Percentiles rank a stretch among this genome's conserved stretches.
Evolutionary conservation across 92 coral and sea anemone genomes (phyloP).

Genomic region (Palythoa grandiflora): DNA sequence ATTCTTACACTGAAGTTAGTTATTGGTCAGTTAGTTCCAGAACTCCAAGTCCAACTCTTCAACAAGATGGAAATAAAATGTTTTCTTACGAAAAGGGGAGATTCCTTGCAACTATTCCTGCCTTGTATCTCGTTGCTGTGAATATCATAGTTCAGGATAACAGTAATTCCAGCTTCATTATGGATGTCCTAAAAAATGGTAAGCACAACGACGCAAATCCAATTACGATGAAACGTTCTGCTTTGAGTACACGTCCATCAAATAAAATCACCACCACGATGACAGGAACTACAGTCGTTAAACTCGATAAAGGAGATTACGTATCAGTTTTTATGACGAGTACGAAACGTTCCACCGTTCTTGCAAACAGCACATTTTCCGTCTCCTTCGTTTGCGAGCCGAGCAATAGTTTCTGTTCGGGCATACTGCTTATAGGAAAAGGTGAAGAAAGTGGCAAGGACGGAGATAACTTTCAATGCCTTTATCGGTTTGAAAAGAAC

Average conservation of each 20-base stretch:
- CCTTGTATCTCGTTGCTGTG: too few relatives aligned
- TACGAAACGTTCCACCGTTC: background rate
- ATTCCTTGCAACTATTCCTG: too few relatives aligned
- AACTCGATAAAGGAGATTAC: background rate
- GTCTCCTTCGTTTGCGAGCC: background rate
- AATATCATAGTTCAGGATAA: too few relatives aligned
- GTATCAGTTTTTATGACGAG: constrained; percentile 12
- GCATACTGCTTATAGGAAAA: background rate
- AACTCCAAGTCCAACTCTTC: too few relatives aligned
- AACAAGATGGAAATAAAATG: too few relatives aligned
- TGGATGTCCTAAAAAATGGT: constrained; percentile 10
- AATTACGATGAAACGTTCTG: constrained; percentile 11
- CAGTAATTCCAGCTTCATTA: background rate
- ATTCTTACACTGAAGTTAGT: too few relatives aligned
- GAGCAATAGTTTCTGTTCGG: constrained; percentile 32
- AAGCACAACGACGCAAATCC: background rate
- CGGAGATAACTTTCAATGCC: background rate
- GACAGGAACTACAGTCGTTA: constrained; percentile 28
- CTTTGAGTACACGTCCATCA: background rate
- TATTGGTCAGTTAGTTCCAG: too few relatives aligned
- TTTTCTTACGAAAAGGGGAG: too few relatives aligned
- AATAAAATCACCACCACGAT: background rate
- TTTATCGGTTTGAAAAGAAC: background rate
- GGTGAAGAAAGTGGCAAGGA: background rate
- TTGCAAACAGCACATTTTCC: constrained; percentile 31